A percentile compares a stretch with the other conserved stretches of the same genome.
phyloP scores from a whole-genome alignment of 2,797 vertebrate genomes.

The Eutrigla gurnardus region DNA sequence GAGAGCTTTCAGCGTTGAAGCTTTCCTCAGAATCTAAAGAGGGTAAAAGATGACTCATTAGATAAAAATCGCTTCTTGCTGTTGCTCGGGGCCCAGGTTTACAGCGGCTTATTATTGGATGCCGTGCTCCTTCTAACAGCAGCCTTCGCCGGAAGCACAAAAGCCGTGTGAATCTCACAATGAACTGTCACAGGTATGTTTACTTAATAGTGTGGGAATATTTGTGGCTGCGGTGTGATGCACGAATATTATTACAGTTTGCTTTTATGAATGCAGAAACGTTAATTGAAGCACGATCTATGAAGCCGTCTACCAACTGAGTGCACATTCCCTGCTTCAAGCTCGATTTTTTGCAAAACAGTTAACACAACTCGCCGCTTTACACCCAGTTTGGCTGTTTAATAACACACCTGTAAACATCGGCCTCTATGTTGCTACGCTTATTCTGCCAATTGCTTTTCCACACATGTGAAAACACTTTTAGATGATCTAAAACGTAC shows the following conservation, averaged over 20 bases:
- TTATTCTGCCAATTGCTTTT: too few relatives aligned
- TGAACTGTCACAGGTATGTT: slow-evolving; percentile 6
- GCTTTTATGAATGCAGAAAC: too few relatives aligned
- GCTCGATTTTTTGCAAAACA: too few relatives aligned
- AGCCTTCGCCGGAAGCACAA: not conserved
- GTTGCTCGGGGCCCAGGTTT: slow-evolving; percentile 43
- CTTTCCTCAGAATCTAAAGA: slow-evolving; percentile 56
- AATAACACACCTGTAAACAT: too few relatives aligned
- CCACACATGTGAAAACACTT: too few relatives aligned
- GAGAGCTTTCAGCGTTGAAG: slow-evolving; percentile 55
- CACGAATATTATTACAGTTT: not conserved
- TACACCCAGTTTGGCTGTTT: too few relatives aligned
- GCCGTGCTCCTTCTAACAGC: not conserved
- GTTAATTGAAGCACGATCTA: too few relatives aligned
- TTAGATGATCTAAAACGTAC: too few relatives aligned
- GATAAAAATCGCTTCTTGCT: slow-evolving; percentile 40
- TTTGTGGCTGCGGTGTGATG: not conserved
- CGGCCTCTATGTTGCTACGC: too few relatives aligned
- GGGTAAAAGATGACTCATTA: slow-evolving; percentile 65
- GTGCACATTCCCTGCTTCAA: too few relatives aligned
- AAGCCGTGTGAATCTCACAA: slow-evolving; percentile 3
- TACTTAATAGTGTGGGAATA: slow-evolving; percentile 9
- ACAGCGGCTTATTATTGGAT: slow-evolving; percentile 24
- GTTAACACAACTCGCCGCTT: too few relatives aligned
- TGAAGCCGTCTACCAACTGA: too few relatives aligned